Base-by-base conservation (phyloP, 2,797 vertebrate genomes). In the Cephalopachus bancanus region DNA sequence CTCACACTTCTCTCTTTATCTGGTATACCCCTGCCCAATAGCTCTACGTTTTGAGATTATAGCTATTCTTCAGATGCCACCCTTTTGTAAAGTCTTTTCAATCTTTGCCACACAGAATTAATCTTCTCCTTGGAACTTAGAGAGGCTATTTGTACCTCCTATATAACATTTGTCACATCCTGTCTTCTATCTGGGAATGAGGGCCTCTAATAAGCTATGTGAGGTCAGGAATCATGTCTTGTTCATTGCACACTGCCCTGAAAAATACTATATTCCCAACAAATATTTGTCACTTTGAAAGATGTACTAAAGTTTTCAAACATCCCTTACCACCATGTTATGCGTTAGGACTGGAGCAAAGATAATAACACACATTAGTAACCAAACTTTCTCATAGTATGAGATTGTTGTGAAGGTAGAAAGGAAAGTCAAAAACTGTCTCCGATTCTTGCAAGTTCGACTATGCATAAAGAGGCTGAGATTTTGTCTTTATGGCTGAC, bases 201-300 rank as follows among this genome's bases (percentile, higher is more conserved):
- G 37, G 17, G 55, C 57, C 64, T 80, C 85, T 89, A 94, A 89
- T 76, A 84, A 89, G 75, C 65, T 30, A 26, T 64, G 78, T 79
- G 85, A 95, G 30, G 28, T 79, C 16, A 94, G 37, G 51, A 96
- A 89, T 88, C 59, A 10, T 57, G 57, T 96, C 94, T 95, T 91
- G 91, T 71, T 92, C 86, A 89, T 85, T 89, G 51, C 81, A 95
- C 76, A 62, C 57, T 85, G 16, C 10, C 51, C 53, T 91, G 9
- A 57, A 95, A 44, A 96, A 93, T 49, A n/a, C 37, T 62, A 24
- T 55, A 95, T 69, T 85, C 72, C 72, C 57, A 92, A 88, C 33
- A 88, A 94, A 89, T 96, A 72, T 75, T 72, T 91, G 88, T 97
- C 80, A 93, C 53, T 90, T 44, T 95, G 64, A 91, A 95, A 83